Conservation (phyloP, 2,113 vertebrate species). For the Myotis brandtii region DNA sequence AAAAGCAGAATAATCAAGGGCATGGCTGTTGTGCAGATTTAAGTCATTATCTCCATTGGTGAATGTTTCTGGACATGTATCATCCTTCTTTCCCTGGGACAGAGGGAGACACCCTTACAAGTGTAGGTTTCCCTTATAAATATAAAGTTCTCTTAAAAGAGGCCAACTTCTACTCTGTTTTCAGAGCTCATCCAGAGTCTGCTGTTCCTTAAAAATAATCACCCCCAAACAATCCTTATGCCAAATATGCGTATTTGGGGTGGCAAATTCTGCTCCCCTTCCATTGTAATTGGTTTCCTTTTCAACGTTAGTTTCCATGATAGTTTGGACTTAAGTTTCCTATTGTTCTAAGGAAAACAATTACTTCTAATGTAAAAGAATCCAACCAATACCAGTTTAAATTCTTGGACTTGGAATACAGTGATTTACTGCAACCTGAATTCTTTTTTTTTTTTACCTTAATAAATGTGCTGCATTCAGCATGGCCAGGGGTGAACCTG, state of each 20-base stretch:
- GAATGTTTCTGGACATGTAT: background rate
- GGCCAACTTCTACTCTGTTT: background rate
- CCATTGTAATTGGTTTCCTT: background rate
- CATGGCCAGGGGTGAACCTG: too few species aligned
- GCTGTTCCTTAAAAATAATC: background rate
- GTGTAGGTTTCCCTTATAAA: background rate
- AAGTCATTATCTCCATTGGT: background rate
- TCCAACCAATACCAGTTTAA: background rate
- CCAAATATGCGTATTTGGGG: background rate
- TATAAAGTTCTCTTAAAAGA: background rate
- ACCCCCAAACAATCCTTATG: background rate
- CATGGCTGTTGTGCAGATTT: background rate
- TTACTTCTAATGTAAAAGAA: background rate
- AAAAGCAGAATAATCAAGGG: background rate
- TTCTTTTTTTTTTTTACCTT: background rate
- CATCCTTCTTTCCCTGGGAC: background rate
- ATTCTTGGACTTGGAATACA: background rate
- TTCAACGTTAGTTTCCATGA: background rate
- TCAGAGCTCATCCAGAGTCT: background rate
- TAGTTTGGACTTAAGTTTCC: background rate
- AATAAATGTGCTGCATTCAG: background rate
- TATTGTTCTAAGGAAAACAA: background rate
- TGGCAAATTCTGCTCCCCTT: background rate
- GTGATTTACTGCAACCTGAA: background rate
- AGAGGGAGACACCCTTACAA: background rate